phyloP scores from a whole-genome alignment of 2,797 vertebrate species.

The Thaleichthys pacificus region DNA sequence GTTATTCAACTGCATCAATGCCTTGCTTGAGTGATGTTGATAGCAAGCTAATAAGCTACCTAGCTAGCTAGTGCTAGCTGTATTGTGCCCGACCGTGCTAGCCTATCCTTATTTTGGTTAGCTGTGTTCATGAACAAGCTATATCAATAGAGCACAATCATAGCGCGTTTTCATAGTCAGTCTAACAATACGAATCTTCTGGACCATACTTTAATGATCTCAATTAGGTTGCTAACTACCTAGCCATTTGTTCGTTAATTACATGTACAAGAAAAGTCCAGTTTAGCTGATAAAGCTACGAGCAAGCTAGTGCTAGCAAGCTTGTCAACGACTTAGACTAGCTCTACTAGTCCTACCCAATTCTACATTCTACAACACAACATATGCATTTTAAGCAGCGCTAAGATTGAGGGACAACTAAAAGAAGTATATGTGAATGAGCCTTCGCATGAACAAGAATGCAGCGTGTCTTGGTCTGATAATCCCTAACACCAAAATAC shows the following conservation, averaged over 20 bases:
- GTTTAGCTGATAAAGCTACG: background rate
- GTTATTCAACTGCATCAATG: slow-evolving; percentile 10
- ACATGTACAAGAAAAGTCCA: too few relatives aligned
- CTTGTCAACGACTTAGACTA: background rate
- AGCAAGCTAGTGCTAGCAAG: background rate
- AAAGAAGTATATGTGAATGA: too few relatives aligned
- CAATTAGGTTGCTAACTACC: too few relatives aligned
- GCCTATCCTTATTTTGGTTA: background rate
- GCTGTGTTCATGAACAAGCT: too few relatives aligned
- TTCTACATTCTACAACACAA: background rate
- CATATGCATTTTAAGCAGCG: background rate
- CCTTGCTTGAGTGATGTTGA: background rate
- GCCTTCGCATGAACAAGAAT: background rate
- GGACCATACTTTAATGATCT: background rate
- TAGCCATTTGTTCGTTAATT: background rate
- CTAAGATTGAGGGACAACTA: too few relatives aligned
- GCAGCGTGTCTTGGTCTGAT: background rate
- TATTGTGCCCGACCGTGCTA: background rate
- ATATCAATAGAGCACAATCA: too few relatives aligned
- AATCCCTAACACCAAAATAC: background rate
- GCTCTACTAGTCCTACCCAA: background rate
- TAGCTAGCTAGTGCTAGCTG: slow-evolving; percentile 1
- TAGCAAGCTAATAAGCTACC: slow-evolving; percentile 19
- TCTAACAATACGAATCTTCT: background rate
- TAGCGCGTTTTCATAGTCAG: too few relatives aligned